Evolutionary conservation across 2,797 vertebrate species (phyloP), one percentile per base, ranked within the genome.

Genomic region (Sebastes cheni): DNA sequence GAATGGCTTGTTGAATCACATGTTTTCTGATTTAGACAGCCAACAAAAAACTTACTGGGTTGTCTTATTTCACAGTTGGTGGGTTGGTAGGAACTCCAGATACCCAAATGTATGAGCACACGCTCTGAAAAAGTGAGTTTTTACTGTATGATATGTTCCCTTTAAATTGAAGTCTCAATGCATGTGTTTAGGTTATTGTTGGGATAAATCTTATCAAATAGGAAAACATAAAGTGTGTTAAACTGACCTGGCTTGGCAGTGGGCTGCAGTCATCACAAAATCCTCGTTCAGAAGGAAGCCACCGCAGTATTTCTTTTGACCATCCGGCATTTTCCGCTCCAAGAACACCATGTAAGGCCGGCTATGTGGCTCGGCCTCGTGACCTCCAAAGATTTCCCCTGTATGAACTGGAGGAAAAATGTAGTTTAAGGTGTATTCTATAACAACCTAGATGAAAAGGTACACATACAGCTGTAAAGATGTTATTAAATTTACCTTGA

Each of bases 261-360:
- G 91, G 58, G 93, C 93, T 1, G 94, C 92, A 27, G 93, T 94
- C 75, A 94, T 61, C 80, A 94, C 93, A 81, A 90, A 94, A 5
- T 94, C 82, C n/a, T 93, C 58, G 16, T 39, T 91, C 58, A 95
- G 16, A 3, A 95, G 87, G 56, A 94, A 91, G 18, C 92, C 94
- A 3, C 25, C 90, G 10, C 94, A 95, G 66, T 22, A 0, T 0
- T 0, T 0, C 3, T 0, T 5, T 0, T 0, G 0, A 0, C 1
- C 0, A 11, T 3, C 0, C 0, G 0, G 0, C 4, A 0, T 0
- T 0, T 0, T 1, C 11, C 0, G 0, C 14, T 29, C 7, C 69
- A 94, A 14, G 25, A 83, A 56, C 12, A 72, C 92, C 93, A 94
- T 94, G 86, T 91, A 93, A 0, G 93, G 92, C 10, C 82, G 76